These are phyloP conservation scores for Parochlus steinenii DNA, from an alignment of 2,888 invertebrate genomes.

Conservation along the genomic window DNA sequence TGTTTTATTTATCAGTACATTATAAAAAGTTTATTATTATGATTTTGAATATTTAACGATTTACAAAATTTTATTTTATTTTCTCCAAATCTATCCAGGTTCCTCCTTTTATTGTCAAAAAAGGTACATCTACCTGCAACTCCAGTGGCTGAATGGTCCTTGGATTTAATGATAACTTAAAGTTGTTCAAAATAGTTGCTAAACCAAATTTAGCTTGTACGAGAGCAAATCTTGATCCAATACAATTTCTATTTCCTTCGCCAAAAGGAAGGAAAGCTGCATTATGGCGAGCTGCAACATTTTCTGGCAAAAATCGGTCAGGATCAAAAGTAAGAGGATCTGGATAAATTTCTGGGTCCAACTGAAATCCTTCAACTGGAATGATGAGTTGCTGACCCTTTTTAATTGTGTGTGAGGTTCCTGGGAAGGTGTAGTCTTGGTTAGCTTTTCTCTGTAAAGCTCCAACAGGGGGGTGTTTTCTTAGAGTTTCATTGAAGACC, in stretches of 20 bases:
- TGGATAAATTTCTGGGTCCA: conserved; percentile 35
- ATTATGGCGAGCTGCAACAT: conserved; percentile 25
- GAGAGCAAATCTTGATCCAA: conserved; percentile 14
- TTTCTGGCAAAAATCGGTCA: conserved; percentile 36
- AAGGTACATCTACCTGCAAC: conserved; percentile 1
- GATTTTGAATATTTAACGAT: too few relatives aligned
- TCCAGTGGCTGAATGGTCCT: conserved; percentile 6
- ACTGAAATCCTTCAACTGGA: conserved; percentile 34
- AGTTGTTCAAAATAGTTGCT: conserved; percentile 11
- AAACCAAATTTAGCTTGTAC: conserved; percentile 12
- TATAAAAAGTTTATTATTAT: too few relatives aligned
- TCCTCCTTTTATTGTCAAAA: conserved; percentile 5
- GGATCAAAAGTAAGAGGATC: conserved; percentile 39
- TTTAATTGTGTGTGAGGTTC: conserved; percentile 32
- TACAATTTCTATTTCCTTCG: conserved; percentile 13
- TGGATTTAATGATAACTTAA: conserved; percentile 9
- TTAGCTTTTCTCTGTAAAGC: conserved; percentile 26
- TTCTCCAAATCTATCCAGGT: conserved; percentile 4
- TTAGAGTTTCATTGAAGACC: conserved; percentile 25
- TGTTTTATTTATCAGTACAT: too few relatives aligned
- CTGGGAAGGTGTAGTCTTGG: conserved; percentile 17
- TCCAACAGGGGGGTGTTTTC: conserved; percentile 33
- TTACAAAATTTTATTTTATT: too few relatives aligned
- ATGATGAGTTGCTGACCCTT: conserved; percentile 32
- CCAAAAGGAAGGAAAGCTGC: conserved; percentile 13